Evolutionary conservation across 2,888 invertebrate species (phyloP), one percentile per base, ranked within the genome.

Genomic region (Pollenia labialis): DNA sequence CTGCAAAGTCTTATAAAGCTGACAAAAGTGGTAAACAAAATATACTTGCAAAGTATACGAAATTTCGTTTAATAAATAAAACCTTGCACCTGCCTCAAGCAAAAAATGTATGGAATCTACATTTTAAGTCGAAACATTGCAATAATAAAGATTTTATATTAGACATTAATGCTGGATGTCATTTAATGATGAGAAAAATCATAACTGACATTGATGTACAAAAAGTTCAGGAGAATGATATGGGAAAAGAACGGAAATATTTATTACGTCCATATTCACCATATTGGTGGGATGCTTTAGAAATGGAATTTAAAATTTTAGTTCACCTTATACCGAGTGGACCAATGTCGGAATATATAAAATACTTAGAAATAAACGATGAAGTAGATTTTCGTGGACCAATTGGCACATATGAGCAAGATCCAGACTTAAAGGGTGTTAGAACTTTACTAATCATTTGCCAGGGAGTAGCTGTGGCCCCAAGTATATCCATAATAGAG

Each of bases 381-480:
- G 87, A 93, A 62, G 95, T 96, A 11, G 93, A 95, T 79, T 96
- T 97, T 95, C 94, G 97, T 90, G 97, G 97, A 0, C 97, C 97
- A 0, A 96, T 96, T 10, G 92, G 94, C 69, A 81, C 83, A 18
- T 90, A 89, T 84, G 16, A 62, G 0, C 88, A 90, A 6, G 16
- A 40, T 2, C n/a, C 14, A n/a, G 86, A 42, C 89, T 79, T 10
- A 8, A 80, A 69, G 60, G 72, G 81, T n/a, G 74, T 68, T 16
- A 85, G 79, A 46, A 85, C 69, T 48, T 89, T 95, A 18, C 87
- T 94, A 1, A 93, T 95, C 90, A 92, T 96, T 60, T 94, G 96
- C 64, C 97, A 97, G 91, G 97, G 97, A 0, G 96, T 97, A 40
- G 97, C 97, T 0, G 95, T 97, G 87, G 95, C 96, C 18, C 96